Base-by-base conservation (phyloP, 2,888 invertebrate genomes). In the Papilio protenor region DNA sequence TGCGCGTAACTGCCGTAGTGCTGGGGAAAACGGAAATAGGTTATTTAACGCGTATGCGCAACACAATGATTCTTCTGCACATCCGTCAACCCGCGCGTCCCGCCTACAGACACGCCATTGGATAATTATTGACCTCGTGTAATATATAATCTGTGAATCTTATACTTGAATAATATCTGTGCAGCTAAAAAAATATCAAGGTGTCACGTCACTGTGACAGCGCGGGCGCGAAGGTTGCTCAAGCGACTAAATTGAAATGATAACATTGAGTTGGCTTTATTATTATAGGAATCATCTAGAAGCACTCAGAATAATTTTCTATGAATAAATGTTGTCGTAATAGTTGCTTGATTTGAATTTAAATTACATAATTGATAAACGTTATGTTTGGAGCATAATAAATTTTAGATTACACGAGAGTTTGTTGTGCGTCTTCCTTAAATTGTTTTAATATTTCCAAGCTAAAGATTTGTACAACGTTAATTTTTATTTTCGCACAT, bases 1-100 rank as follows among this genome's bases (percentile, higher is more conserved):
- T 81, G 81, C 71, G 79, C 61, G 82, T 82, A 82, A 77, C 78
- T 77, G 77, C 59, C 64, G 61, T 77, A 47, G 70, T 76, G 77
- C 72, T 81, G 81, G 82, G 77, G 81, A 81, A 82, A 84, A 81
- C 92, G 94, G 94, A 94, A 91, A 87, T 82, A 75, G 85, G 75
- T 87, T 85, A 94, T 94, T 94, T 93, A 91, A 90, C 89, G 90
- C 89, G 86, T 89, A 86, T 87, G 88, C 87, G 87, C 88, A 84
- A 83, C 82, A 82, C 85, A 85, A 84, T 85, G 85, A 88, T 87
- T 83, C 84, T 85, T 84, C 76, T 76, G 79, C 83, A 83, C 85
- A 85, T 88, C 85, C 86, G 87, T 84, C 85, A 86, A 83, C 83
- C 83, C 80, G 82, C 83, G 78, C 74, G 77, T 76, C 73, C 82